Evolutionary conservation across 2,113 vertebrate genomes (phyloP), one percentile per base, ranked within the genome.

Genomic region (Greenwoodochromis staneri): DNA sequence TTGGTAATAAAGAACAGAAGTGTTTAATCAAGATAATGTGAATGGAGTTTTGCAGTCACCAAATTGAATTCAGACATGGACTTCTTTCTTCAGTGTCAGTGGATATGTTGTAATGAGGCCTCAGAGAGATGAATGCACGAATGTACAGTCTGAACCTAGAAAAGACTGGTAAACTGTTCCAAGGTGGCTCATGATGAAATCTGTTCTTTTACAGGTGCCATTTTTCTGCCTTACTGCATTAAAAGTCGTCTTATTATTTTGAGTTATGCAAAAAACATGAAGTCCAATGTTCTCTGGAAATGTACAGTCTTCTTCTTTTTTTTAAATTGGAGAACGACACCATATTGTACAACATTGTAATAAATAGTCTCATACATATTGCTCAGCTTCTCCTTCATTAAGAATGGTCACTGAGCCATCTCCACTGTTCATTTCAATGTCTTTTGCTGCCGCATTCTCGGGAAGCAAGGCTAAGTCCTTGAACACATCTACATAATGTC

Each of bases 401-500:
- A 98, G 93, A 88, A 93, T 96, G 29, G 98, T 96, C 83, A 98
- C 97, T 0, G 96, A 94, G 66, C 97, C 95, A 57, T 97, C 97
- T 31, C 97, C 96, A 90, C 97, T 98, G 95, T 96, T 93, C 83
- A 99, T 98, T 90, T 99, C 98, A 66, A 96, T 96, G 93, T 97
- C 96, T 93, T 94, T 97, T 91, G 96, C 94, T 4, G 97, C 95
- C 84, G 96, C 84, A 81, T 98, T 98, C 93, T 99, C 98, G 0
- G 99, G 98, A 71, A 99, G 98, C 31, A 97, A 97, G 34, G 99
- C 99, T 93, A 99, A 94, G 96, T 99, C 99, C 93, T 98, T 98
- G 95, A 99, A 99, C 91, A 99, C 99, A 38, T 99, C 98, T 36
- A 99, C 98, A 14, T 99, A 99, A 94, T 99, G 98, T 88, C 97